These are phyloP conservation scores for Syncerus caffer DNA, from an alignment of 2,797 vertebrate species.

Conservation along the genomic window DNA sequence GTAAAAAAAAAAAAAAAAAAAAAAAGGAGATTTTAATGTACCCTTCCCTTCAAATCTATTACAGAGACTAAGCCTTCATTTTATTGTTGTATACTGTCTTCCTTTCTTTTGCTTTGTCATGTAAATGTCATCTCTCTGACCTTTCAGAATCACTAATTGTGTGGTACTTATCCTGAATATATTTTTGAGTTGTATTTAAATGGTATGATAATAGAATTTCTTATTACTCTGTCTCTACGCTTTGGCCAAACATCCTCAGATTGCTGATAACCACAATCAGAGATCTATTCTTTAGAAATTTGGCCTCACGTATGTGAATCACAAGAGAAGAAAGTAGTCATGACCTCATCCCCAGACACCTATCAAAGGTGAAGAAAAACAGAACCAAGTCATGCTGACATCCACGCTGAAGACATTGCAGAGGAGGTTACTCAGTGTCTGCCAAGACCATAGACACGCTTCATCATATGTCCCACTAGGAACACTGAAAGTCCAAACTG, in stretches of 20 bases:
- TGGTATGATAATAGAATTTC: neutral
- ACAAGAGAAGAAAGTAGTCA: neutral
- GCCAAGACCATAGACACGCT: neutral
- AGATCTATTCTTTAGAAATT: neutral
- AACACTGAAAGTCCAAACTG: slow-evolving; percentile 35
- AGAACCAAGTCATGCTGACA: neutral
- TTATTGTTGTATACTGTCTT: slow-evolving; percentile 83
- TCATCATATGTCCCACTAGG: neutral
- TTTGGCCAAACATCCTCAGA: neutral
- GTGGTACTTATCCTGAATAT: neutral
- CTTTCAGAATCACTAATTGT: neutral
- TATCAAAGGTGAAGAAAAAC: slow-evolving; percentile 43
- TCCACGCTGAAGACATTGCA: neutral
- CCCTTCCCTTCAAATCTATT: slow-evolving; percentile 85
- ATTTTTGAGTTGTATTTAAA: neutral
- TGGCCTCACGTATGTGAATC: neutral
- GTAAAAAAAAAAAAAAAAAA: too few relatives aligned
- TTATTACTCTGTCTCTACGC: neutral
- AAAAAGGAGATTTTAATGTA: slow-evolving; percentile 67
- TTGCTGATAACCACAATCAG: neutral
- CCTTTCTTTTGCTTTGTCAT: slow-evolving; percentile 86
- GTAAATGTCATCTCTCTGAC: neutral
- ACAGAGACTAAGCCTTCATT: slow-evolving; percentile 84
- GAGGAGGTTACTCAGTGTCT: neutral
- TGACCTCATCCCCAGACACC: neutral